A percentile compares a stretch with the other conserved stretches of the same genome.
These are phyloP conservation scores for Autographa pulchrina DNA, from an alignment of 2,888 invertebrate genomes.

Conservation along the genomic window DNA sequence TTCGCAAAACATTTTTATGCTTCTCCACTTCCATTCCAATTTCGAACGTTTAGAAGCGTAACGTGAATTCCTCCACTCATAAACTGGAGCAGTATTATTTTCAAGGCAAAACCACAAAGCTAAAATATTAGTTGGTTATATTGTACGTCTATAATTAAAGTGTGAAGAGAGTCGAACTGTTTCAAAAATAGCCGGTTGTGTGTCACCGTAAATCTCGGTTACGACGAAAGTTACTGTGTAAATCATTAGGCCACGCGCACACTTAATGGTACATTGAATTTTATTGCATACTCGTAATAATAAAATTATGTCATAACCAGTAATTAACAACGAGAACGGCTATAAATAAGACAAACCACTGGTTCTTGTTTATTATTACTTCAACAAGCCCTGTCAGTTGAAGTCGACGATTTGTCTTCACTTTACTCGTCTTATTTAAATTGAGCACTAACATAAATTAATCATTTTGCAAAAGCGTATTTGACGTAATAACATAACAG, in stretches of 20 bases:
- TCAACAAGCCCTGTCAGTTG: conserved; percentile 28
- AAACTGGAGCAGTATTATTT: conserved; percentile 73
- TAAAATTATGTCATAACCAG: conserved; percentile 78
- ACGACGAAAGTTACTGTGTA: conserved; percentile 82
- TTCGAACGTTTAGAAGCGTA: conserved; percentile 46
- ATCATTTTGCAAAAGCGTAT: conserved; percentile 27
- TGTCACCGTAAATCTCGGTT: conserved; percentile 85
- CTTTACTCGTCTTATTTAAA: conserved; percentile 9
- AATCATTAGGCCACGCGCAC: conserved; percentile 77
- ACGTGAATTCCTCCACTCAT: conserved; percentile 57
- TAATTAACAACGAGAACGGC: conserved; percentile 73
- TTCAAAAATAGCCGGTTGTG: conserved; percentile 83
- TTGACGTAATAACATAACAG: conserved; percentile 39
- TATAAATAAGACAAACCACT: conserved; percentile 54
- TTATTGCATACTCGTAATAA: conserved; percentile 79
- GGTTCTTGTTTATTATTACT: conserved; percentile 28
- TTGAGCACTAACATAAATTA: not conserved
- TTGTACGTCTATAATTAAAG: conserved; percentile 86
- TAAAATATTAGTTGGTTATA: conserved; percentile 82
- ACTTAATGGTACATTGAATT: conserved; percentile 83
- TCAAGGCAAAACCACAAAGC: conserved; percentile 75
- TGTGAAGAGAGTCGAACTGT: conserved; percentile 82
- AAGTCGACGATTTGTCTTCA: conserved; percentile 19
- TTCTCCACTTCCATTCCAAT: conserved; percentile 26
- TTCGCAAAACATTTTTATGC: conserved; percentile 23